Evolutionary conservation across 1,140 invertebrate genomes (phyloP).

Genomic region (Aporrectodea caliginosa): DNA sequence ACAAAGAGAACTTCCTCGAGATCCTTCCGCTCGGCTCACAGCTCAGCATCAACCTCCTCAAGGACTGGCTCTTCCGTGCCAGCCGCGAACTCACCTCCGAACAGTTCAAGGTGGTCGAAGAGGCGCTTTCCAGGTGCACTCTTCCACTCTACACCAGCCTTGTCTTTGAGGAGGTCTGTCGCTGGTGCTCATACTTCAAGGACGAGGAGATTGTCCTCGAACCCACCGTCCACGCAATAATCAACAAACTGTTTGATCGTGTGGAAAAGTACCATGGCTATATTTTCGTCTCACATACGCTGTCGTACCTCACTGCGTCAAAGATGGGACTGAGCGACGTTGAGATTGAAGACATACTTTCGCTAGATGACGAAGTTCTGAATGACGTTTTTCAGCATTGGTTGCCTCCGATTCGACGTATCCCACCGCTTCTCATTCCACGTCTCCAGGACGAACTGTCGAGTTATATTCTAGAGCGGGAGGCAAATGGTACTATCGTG

Average conservation of each 20-base stretch:
- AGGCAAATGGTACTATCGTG: constrained; percentile 24
- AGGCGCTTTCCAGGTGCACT: constrained; percentile 58
- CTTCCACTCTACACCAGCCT: constrained; percentile 95
- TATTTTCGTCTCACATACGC: constrained; percentile 25
- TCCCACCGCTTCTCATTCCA: constrained; percentile 19
- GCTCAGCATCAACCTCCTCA: constrained; percentile 40
- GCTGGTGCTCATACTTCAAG: constrained; percentile 89
- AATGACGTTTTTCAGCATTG: constrained; percentile 25
- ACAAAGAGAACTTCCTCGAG: constrained; percentile 37
- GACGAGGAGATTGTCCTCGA: constrained; percentile 1
- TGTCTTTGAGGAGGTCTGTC: constrained; percentile 78
- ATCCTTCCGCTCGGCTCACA: constrained; percentile 36
- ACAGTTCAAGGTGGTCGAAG: constrained; percentile 42
- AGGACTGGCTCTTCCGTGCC: constrained; percentile 10
- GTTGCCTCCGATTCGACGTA: constrained; percentile 26
- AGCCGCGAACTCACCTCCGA: constrained; percentile 30
- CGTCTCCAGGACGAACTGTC: constrained; percentile 26
- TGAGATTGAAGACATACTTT: constrained; percentile 30
- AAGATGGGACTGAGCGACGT: constrained; percentile 28
- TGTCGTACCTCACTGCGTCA: constrained; percentile 31
- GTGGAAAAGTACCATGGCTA: constrained; percentile 40
- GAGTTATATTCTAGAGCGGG: constrained; percentile 24
- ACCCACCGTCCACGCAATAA: constrained; percentile 32
- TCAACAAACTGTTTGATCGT: constrained; percentile 42
- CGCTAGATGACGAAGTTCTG: constrained; percentile 31